A percentile compares a stretch with the other conserved stretches of the same genome.
Conservation (phyloP, 2,888 invertebrate species). For the Cephus runcator region DNA sequence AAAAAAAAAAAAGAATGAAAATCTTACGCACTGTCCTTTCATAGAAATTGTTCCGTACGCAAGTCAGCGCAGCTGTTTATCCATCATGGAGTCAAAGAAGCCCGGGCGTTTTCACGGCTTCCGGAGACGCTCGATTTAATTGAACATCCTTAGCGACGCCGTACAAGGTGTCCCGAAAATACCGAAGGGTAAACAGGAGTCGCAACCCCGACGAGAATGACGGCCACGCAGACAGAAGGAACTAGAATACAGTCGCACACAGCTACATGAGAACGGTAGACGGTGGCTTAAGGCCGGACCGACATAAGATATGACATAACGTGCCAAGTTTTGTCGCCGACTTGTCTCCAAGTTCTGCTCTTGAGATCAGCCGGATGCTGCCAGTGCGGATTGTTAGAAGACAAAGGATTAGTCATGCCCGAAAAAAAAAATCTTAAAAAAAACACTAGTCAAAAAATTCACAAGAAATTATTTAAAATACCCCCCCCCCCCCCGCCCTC, state of each 20-base stretch:
- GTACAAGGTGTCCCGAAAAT: constrained; percentile 1
- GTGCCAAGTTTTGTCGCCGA: constrained; percentile 56
- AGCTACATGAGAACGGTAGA: background rate
- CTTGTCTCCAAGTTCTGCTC: constrained; percentile 50
- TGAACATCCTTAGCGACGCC: background rate
- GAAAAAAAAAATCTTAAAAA: background rate
- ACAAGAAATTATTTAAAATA: background rate
- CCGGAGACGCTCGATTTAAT: background rate
- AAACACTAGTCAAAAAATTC: background rate
- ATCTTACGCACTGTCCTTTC: background rate
- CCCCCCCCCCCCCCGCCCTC: too few relatives aligned
- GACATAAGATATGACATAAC: constrained; percentile 48
- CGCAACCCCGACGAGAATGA: background rate
- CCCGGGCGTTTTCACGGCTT: background rate
- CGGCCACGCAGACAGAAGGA: background rate
- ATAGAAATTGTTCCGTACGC: background rate
- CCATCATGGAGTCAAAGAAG: background rate
- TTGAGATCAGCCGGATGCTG: constrained; percentile 36
- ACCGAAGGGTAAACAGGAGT: background rate
- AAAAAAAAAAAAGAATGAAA: background rate
- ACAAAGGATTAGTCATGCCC: background rate
- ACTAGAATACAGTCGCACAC: background rate
- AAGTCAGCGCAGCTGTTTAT: background rate
- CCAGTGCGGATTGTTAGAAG: background rate
- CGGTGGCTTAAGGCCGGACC: background rate